Base-by-base conservation (phyloP, 2,888 invertebrate species). In the Pherbina coryleti region DNA sequence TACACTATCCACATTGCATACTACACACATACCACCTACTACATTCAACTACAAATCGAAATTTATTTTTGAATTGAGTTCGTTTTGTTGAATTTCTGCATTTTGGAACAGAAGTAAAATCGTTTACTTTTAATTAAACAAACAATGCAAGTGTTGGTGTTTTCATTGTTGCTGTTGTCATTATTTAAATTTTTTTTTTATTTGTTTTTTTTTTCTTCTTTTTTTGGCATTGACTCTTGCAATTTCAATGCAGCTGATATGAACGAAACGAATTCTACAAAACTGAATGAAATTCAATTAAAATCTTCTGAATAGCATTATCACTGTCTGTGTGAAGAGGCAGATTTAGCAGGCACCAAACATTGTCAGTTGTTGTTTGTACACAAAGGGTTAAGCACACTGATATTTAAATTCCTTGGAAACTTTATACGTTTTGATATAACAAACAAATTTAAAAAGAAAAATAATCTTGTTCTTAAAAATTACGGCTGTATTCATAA, bases 281-380 rank as follows among this genome's bases (percentile, higher is more conserved):
- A 69, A 44, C 67, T 55, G 53, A 72, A 72, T 72, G 37, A 34
- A 57, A 72, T 72, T 72, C 71, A 72, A 72, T 72, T 72, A 72
- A 72, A 72, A 72, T 37, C 37, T 34, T 60, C 11, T 44, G 44
- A 11, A 44, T 44, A 14, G 44, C 44, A 44, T 44, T 11, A 44
- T 44, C 11, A 44, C 25, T 28, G 22, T 60, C 28, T 28, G 44
- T 44, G 34, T 34, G 64, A 17, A 64, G n/a, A 31, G 31, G 28
- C n/a, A 5, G 11, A 8, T 37, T 1, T 37, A 8, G 37, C 37
- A 37, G 5, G 37, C 37, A 37, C 37, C 28, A 64, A 64, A 34
- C 2, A 22, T 11, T 44, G 44, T 44, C 11, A 14, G 14, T 44
- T 44, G 14, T 44, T 44, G 44, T 44, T 44, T 11, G 37, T 11